These are phyloP conservation scores for Emydura subglobosa DNA, from an alignment of 2,113 vertebrate species.

Conservation along the genomic window DNA sequence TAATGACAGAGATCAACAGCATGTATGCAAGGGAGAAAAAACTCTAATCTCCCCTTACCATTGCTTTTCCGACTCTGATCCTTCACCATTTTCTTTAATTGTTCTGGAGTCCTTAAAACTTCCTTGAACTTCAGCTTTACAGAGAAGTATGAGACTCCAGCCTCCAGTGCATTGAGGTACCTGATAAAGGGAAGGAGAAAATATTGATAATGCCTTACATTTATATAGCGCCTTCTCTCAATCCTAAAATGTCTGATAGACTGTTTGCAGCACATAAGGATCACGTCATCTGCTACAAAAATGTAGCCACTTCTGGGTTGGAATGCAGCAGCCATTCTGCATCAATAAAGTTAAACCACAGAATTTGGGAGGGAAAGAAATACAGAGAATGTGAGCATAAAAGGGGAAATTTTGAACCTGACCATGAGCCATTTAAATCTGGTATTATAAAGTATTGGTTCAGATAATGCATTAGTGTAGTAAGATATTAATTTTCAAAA, in stretches of 20 bases:
- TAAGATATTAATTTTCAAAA: neutral
- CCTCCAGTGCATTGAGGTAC: conserved; percentile 95
- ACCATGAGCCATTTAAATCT: neutral
- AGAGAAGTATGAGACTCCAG: conserved; percentile 83
- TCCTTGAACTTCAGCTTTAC: conserved; percentile 61
- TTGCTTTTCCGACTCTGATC: conserved; percentile 84
- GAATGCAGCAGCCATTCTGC: neutral
- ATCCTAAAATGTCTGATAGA: neutral
- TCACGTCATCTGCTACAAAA: neutral
- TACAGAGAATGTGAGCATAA: neutral
- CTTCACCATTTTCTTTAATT: conserved; percentile 62
- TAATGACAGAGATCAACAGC: neutral
- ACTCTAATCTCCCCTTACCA: conserved; percentile 78
- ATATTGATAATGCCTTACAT: neutral
- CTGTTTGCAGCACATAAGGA: neutral
- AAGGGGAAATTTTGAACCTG: neutral
- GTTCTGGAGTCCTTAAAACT: conserved; percentile 73
- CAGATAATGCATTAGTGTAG: neutral
- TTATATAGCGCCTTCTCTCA: neutral
- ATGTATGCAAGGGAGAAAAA: neutral
- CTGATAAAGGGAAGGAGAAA: conserved; percentile 73
- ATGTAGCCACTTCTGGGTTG: neutral
- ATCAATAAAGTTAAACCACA: neutral
- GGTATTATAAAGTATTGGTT: neutral
- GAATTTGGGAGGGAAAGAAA: conserved; percentile 4